Evolutionary conservation across 2,797 vertebrate genomes (phyloP).

Genomic region (Chanos chanos): DNA sequence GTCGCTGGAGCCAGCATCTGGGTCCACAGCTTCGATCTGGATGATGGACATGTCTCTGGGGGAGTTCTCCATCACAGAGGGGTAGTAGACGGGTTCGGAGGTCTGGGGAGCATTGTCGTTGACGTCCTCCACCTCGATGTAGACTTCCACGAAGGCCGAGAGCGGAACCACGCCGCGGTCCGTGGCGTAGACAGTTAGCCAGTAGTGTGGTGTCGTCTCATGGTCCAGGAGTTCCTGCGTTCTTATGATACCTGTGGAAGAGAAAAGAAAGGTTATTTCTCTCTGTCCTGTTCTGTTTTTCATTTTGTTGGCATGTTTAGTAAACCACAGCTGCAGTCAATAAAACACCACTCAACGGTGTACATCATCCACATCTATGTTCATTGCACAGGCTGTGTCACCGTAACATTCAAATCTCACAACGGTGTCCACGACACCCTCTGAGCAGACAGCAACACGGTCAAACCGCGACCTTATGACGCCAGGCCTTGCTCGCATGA

Average conservation of each 20-base stretch:
- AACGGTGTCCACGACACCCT: too few relatives aligned
- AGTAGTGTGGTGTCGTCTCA: slow-evolving; percentile 89
- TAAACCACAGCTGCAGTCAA: too few relatives aligned
- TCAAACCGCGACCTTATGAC: too few relatives aligned
- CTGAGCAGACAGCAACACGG: too few relatives aligned
- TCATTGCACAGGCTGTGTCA: too few relatives aligned
- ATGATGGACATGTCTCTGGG: slow-evolving; percentile 90
- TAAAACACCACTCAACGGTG: too few relatives aligned
- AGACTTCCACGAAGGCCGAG: slow-evolving; percentile 90
- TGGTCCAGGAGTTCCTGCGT: slow-evolving; percentile 87
- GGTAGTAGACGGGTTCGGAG: slow-evolving; percentile 91
- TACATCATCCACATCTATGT: too few relatives aligned
- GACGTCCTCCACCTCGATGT: slow-evolving; percentile 90
- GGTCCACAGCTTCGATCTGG: slow-evolving; percentile 89
- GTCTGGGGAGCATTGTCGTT: slow-evolving; percentile 96
- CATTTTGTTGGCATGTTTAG: too few relatives aligned
- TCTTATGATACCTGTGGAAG: slow-evolving; percentile 79
- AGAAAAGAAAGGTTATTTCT: background rate
- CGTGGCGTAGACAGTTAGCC: slow-evolving; percentile 92
- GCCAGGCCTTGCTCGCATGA: too few relatives aligned
- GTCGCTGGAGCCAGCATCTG: slow-evolving; percentile 84
- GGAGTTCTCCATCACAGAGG: slow-evolving; percentile 90
- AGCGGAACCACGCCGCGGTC: slow-evolving; percentile 89
- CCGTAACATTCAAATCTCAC: too few relatives aligned
- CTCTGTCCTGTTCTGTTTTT: background rate